Conservation (phyloP, 2,113 vertebrate species). For the Sphyrna mokarran region DNA sequence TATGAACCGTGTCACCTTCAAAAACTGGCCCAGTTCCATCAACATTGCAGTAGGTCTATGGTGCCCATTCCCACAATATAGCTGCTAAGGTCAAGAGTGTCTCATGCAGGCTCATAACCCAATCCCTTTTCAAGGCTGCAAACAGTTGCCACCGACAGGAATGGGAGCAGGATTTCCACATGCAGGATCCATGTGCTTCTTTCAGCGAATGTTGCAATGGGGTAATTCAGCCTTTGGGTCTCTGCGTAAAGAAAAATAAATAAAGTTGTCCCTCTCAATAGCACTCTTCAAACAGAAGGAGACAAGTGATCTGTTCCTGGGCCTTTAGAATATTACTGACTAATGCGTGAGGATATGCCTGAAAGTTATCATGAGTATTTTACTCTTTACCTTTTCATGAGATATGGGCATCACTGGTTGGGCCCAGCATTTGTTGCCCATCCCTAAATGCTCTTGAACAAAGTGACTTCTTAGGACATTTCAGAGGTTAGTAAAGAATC, state of each 20-base stretch:
- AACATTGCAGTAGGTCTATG: not conserved
- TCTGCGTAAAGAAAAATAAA: not conserved
- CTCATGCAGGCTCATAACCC: not conserved
- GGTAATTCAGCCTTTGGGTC: not conserved
- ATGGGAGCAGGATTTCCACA: not conserved
- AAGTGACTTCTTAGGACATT: too few relatives aligned
- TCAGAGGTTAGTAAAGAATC: too few relatives aligned
- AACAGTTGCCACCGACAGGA: not conserved
- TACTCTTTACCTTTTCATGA: too few relatives aligned
- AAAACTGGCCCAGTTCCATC: not conserved
- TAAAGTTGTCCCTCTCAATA: not conserved
- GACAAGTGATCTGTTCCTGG: not conserved
- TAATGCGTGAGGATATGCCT: too few relatives aligned
- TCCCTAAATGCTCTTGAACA: too few relatives aligned
- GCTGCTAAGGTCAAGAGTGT: not conserved
- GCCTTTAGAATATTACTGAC: not conserved
- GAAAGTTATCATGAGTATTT: too few relatives aligned
- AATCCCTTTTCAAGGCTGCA: not conserved
- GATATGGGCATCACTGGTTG: too few relatives aligned
- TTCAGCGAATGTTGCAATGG: not conserved
- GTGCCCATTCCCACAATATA: not conserved
- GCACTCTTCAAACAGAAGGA: not conserved
- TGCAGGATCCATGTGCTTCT: not conserved
- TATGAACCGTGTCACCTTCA: not conserved
- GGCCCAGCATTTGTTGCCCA: too few relatives aligned